Evolutionary conservation across 2,113 vertebrate genomes (phyloP).

Genomic region (Peromyscus californicus): DNA sequence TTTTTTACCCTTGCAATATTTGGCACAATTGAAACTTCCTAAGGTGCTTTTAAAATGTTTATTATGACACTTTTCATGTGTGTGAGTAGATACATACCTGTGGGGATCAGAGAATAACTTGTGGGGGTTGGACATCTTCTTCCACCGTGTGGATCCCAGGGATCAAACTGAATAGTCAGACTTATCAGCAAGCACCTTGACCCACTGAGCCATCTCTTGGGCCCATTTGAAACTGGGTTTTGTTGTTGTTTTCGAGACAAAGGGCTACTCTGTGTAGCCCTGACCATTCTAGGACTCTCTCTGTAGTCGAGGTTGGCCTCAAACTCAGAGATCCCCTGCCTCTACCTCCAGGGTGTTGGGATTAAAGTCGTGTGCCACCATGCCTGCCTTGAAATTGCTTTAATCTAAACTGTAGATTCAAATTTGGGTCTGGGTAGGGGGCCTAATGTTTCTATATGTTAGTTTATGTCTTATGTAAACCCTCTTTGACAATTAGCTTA

Average conservation of each 20-base stretch:
- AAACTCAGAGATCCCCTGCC: background rate
- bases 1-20: background rate
- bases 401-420: background rate
- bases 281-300: background rate
- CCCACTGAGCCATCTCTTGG: background rate
- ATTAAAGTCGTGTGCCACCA: background rate
- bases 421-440: background rate
- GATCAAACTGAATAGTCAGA: background rate
- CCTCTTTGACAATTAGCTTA: background rate
- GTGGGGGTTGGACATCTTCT: no score
- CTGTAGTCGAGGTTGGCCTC: background rate
- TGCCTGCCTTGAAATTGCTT: background rate
- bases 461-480: background rate
- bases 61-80: background rate
- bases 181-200: background rate
- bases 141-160: background rate
- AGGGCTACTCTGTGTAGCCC: background rate
- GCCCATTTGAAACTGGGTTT: background rate
- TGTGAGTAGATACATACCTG: background rate
- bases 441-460: background rate
- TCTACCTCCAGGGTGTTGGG: background rate
- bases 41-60: background rate
- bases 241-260: background rate
- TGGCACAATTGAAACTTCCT: background rate
- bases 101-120: no score